phyloP scores from a whole-genome alignment of 2,797 vertebrate genomes.

The Myiothlypis coronata region DNA sequence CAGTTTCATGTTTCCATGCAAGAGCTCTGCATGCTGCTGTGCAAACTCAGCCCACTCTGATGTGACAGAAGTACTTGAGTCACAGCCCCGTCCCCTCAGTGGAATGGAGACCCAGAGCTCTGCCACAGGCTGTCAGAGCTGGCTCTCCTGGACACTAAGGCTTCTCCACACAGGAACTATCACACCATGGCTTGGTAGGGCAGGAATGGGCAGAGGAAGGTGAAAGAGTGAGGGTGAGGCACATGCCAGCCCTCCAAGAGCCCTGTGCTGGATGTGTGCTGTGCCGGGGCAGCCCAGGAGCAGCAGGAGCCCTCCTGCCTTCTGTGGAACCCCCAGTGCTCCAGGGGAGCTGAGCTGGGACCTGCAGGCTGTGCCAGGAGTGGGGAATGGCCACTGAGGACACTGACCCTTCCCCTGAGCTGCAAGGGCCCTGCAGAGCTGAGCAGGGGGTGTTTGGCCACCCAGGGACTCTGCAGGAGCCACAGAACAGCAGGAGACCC shows the following conservation, averaged over 20 bases:
- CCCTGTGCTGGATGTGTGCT: neutral
- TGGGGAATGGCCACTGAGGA: neutral
- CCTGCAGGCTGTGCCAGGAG: neutral
- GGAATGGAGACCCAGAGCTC: neutral
- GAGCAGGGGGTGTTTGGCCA: no score
- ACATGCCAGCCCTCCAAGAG: rapidly evolving
- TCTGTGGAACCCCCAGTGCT: neutral
- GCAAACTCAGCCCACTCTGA: neutral
- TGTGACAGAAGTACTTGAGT: neutral
- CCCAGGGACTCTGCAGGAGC: neutral
- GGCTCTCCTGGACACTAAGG: neutral
- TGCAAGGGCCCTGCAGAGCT: neutral
- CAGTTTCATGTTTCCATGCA: neutral
- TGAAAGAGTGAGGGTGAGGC: neutral
- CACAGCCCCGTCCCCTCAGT: neutral
- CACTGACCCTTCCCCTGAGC: neutral
- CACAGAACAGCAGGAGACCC: neutral
- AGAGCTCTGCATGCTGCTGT: neutral
- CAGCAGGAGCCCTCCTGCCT: neutral
- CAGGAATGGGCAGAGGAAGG: neutral
- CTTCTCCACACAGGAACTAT: neutral
- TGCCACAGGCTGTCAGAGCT: neutral
- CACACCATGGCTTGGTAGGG: neutral
- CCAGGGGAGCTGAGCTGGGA: neutral
- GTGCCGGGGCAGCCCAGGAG: neutral